These are phyloP conservation scores for Romanogobio albipinnatus DNA, from an alignment of 2,113 vertebrate species.

Conservation along the genomic window DNA sequence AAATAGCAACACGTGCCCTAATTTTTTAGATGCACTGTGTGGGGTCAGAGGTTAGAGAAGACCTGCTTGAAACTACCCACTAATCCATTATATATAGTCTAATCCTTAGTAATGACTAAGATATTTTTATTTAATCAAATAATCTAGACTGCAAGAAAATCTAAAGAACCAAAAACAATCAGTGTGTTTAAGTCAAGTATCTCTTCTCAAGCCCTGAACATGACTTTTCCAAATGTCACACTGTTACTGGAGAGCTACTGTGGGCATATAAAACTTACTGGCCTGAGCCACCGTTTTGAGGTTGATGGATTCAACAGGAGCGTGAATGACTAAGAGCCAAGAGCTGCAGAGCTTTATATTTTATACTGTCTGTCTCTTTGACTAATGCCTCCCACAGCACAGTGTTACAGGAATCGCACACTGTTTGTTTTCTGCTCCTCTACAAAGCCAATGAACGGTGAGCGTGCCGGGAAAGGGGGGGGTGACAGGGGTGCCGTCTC, in stretches of 20 bases:
- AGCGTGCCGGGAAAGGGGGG: conserved; percentile 1
- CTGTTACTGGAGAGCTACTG: neutral
- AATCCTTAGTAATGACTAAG: neutral
- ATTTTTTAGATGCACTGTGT: too few species aligned
- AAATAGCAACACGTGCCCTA: neutral
- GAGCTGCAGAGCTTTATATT: neutral
- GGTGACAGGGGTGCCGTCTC: neutral
- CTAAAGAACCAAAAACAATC: neutral
- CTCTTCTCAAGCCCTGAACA: neutral
- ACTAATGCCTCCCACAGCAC: conserved; percentile 31
- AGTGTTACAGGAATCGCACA: conserved; percentile 27
- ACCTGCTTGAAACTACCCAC: neutral
- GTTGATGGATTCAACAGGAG: conserved; percentile 23
- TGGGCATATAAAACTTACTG: neutral
- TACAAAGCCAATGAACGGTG: conserved; percentile 23
- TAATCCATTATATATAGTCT: neutral
- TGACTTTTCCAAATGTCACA: conserved; percentile 12
- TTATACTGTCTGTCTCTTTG: conserved; percentile 28
- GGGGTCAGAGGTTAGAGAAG: too few species aligned
- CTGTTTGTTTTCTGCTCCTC: conserved; percentile 14
- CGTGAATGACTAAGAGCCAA: neutral
- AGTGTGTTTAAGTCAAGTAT: neutral
- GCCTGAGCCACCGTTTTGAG: conserved; percentile 6
- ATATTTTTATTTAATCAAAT: neutral
- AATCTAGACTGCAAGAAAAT: neutral